phyloP scores from a whole-genome alignment of 2,797 vertebrate species.

The Adelosebastes latens region DNA sequence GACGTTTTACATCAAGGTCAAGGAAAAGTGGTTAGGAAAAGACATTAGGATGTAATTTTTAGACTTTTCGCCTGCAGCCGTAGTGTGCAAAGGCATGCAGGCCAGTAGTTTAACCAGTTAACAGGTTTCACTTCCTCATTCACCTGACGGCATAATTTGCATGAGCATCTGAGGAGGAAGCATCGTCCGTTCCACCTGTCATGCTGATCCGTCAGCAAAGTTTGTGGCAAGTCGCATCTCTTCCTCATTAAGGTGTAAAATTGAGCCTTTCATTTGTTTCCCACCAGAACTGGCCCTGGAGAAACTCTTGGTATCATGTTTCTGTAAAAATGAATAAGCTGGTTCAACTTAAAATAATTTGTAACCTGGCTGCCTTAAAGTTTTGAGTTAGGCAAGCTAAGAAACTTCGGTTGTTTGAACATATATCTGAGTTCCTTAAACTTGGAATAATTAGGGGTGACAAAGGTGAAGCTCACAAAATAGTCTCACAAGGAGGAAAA shows the following conservation, averaged over 20 bases:
- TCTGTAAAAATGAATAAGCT: not conserved
- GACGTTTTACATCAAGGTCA: too few relatives aligned
- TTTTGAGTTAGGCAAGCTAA: not conserved
- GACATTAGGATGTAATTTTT: fast-evolving
- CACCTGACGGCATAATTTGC: constrained; percentile 61
- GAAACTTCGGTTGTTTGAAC: not conserved
- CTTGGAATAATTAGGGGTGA: not conserved
- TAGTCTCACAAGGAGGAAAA: not conserved
- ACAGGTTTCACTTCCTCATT: constrained; percentile 69
- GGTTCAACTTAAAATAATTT: too few relatives aligned
- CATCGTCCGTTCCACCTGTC: constrained; percentile 23
- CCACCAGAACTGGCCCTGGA: not conserved
- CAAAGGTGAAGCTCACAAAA: not conserved
- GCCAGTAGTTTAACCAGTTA: constrained; percentile 27
- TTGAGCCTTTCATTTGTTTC: not conserved
- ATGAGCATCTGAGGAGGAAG: constrained; percentile 59
- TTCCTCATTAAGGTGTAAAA: constrained; percentile 36
- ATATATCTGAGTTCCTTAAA: not conserved
- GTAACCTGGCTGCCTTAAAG: too few relatives aligned
- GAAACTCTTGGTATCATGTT: not conserved
- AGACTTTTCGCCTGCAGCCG: too few relatives aligned
- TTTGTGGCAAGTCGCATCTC: constrained; percentile 2
- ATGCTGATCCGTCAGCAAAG: not conserved
- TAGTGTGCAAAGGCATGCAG: constrained; percentile 26
- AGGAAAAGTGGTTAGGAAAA: too few relatives aligned